A percentile compares a stretch with the other conserved stretches of the same genome.
phyloP scores from a whole-genome alignment of 2,113 vertebrate species.

The Picathartes gymnocephalus region DNA sequence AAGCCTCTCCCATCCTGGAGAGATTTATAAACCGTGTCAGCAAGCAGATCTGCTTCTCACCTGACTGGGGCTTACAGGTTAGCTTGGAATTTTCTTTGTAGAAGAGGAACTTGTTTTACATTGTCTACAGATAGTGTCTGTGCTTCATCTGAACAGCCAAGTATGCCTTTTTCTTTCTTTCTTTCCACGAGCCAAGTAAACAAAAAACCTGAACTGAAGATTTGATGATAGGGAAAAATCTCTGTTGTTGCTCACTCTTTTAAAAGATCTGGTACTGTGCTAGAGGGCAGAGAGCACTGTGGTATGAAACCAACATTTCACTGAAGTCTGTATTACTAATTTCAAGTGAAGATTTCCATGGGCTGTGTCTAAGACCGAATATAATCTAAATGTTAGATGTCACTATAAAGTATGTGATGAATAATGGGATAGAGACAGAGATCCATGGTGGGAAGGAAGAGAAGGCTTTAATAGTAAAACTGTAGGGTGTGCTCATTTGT shows the following conservation, averaged over 20 bases:
- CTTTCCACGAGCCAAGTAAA: not conserved
- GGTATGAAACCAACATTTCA: not conserved
- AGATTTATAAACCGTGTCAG: not conserved
- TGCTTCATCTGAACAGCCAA: not conserved
- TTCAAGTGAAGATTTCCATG: not conserved
- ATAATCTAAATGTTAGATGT: not conserved
- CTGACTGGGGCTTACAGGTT: not conserved
- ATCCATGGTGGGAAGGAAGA: not conserved
- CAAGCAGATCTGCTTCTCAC: not conserved
- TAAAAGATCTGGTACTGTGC: not conserved
- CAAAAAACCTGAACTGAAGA: not conserved
- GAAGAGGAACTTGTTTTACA: not conserved
- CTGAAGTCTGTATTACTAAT: not conserved
- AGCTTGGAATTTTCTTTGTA: not conserved
- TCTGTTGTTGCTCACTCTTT: not conserved
- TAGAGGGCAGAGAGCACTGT: not conserved
- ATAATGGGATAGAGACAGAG: not conserved
- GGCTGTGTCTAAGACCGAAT: not conserved
- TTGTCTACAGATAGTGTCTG: fast-evolving
- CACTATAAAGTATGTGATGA: not conserved
- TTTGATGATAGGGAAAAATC: not conserved
- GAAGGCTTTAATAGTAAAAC: not conserved
- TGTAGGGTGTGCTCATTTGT: not conserved
- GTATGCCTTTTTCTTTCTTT: not conserved
- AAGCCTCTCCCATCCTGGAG: not conserved